Evolutionary conservation across 2,888 invertebrate species (phyloP), one percentile per base, ranked within the genome.

Genomic region (Eupithecia insigniata): DNA sequence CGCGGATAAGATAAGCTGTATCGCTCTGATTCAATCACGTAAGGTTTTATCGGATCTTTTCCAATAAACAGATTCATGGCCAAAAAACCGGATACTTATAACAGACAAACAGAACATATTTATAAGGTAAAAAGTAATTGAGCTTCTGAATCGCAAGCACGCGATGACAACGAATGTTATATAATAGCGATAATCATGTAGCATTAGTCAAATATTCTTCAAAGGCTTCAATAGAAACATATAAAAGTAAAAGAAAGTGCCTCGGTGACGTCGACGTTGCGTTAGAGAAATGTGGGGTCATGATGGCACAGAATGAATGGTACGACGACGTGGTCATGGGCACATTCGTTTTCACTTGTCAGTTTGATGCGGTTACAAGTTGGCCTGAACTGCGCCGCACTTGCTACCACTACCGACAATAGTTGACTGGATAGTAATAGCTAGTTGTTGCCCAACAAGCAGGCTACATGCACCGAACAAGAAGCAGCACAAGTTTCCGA

Each of bases 341-440:
- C 82, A 82, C 82, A 83, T 74, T 86, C 84, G 85, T 83, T 88
- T 88, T 87, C 86, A 87, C 86, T 87, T 79, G 80, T 80, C 81
- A 78, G 78, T 79, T 77, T 77, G 69, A 79, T 78, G 79, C 79
- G 78, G 80, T 78, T 81, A 76, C 77, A 83, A 79, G 69, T 79
- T 78, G 66, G 73, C 66, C 72, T 67, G 76, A 72, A 66, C 67
- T 72, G 74, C 69, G 72, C 78, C 69, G 72, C 66, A 70, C 75
- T 73, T 67, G 71, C 75, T 68, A 70, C 60, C 71, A 71, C 75
- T 66, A 67, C 60, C 71, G 73, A 71, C 73, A 77, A 78, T 77
- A 74, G 75, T 77, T 78, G 78, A 77, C 78, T 80, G 68, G 66
- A 61, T 76, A 70, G 74, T 75, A 72, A 26, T 55, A 55, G 55